Percentiles rank a stretch among this genome's conserved stretches.
Conservation (phyloP, 2,888 invertebrate genomes). For the Calliphora vomitoria region DNA sequence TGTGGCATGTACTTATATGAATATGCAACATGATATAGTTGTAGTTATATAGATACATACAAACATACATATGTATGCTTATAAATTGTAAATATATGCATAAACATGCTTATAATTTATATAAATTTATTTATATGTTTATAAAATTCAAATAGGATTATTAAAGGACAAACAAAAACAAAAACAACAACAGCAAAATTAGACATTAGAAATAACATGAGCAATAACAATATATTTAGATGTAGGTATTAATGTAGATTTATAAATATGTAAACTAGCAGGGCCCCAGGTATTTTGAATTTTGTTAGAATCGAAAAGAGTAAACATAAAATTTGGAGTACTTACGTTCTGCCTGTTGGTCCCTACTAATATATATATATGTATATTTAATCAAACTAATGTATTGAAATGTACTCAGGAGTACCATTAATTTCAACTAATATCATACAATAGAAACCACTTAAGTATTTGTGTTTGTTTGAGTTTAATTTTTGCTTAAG, state of each 20-base stretch:
- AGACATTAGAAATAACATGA: neutral
- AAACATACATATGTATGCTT: neutral
- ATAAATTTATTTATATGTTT: constrained; percentile 24
- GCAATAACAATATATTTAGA: neutral
- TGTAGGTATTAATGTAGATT: neutral
- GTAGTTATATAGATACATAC: neutral
- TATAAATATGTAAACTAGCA: neutral
- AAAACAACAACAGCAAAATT: neutral
- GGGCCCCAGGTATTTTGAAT: too few species aligned
- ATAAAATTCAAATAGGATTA: constrained; percentile 14
- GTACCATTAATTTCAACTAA: constrained; percentile 18
- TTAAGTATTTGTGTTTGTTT: neutral
- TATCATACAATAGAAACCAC: constrained; percentile 3
- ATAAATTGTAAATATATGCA: neutral
- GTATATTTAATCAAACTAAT: constrained; percentile 59
- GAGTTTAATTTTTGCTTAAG: neutral
- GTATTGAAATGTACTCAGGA: constrained; percentile 37
- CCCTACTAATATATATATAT: neutral
- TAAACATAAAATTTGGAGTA: neutral
- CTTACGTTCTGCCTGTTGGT: neutral
- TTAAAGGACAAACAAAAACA: constrained; percentile 4
- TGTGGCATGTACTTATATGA: neutral
- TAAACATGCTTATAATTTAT: constrained; percentile 25
- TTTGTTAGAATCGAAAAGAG: neutral
- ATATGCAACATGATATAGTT: constrained; percentile 12